Conservation (phyloP, 1,140 invertebrate species). For the Belonocnema kinseyi region DNA sequence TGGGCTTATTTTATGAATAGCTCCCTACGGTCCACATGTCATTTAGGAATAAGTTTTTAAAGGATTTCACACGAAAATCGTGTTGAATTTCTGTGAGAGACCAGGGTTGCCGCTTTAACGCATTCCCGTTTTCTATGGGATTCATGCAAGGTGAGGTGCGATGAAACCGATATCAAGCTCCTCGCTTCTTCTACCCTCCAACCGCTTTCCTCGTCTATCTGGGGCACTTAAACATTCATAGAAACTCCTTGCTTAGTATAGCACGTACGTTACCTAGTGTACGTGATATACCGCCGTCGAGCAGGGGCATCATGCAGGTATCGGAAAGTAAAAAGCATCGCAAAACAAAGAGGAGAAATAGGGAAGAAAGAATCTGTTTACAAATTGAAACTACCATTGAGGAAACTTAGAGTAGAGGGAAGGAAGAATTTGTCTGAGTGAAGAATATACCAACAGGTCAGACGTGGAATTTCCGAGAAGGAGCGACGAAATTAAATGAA, state of each 20-base stretch:
- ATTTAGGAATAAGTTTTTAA: slow-evolving; percentile 28
- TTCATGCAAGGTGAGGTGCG: slow-evolving; percentile 23
- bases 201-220: slow-evolving; percentile 44
- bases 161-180: slow-evolving; percentile 26
- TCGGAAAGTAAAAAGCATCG: slow-evolving; percentile 42
- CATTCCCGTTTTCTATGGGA: slow-evolving; percentile 55
- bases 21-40: not conserved
- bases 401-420: slow-evolving; percentile 18
- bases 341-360: not conserved
- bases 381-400: slow-evolving; percentile 53
- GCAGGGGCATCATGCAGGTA: slow-evolving; percentile 45
- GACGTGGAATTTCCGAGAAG: not conserved
- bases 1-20: not conserved
- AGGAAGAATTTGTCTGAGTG: slow-evolving; percentile 26
- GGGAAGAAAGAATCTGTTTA: slow-evolving; percentile 46
- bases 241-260: slow-evolving; percentile 47
- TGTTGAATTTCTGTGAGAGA: slow-evolving; percentile 23
- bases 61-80: slow-evolving; percentile 27
- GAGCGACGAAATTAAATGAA: not conserved
- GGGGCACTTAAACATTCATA: slow-evolving; percentile 53
- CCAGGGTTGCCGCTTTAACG: slow-evolving; percentile 43
- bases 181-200: slow-evolving; percentile 24
- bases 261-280: slow-evolving; percentile 45
- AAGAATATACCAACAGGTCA: slow-evolving; percentile 10
- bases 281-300: slow-evolving; percentile 47